phyloP scores from a whole-genome alignment of 1,140 invertebrate species.

The Pseudomyrmex cubaensis region DNA sequence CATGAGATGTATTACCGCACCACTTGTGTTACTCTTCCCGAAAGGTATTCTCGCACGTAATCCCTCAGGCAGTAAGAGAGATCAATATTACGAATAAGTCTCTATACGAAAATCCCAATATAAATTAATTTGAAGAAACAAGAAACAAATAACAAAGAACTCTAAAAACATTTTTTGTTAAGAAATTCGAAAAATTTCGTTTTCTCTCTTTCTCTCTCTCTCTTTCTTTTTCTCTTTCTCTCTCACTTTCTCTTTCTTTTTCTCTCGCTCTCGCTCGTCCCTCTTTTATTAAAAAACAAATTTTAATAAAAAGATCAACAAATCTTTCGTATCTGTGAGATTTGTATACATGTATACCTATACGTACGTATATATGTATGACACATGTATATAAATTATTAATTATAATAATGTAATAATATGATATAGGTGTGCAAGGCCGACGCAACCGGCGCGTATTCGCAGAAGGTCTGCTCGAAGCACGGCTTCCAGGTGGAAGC shows the following conservation, averaged over 20 bases:
- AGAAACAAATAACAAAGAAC: too few relatives aligned
- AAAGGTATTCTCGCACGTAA: conserved; percentile 60
- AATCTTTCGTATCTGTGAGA: too few relatives aligned
- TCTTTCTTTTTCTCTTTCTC: too few relatives aligned
- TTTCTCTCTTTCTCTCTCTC: too few relatives aligned
- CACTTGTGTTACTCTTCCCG: conserved; percentile 41
- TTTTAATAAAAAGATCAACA: too few relatives aligned
- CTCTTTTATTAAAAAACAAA: too few relatives aligned
- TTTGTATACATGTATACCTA: too few relatives aligned
- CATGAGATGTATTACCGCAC: conserved; percentile 60
- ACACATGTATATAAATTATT: neutral
- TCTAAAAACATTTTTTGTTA: too few relatives aligned
- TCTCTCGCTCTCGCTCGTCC: too few relatives aligned
- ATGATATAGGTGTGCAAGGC: conserved; percentile 89
- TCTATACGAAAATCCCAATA: neutral
- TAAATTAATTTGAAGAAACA: conserved; percentile 3
- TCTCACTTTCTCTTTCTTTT: too few relatives aligned
- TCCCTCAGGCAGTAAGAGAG: conserved; percentile 22
- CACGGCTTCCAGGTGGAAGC: conserved; percentile 88
- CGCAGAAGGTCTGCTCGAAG: conserved; percentile 90
- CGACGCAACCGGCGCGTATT: conserved; percentile 92
- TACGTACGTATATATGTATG: too few relatives aligned
- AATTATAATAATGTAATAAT: neutral
- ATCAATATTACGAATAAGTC: neutral
- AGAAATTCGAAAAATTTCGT: too few relatives aligned